Conservation (phyloP, 1,140 invertebrate species). For the Wiebesia pumilae region DNA sequence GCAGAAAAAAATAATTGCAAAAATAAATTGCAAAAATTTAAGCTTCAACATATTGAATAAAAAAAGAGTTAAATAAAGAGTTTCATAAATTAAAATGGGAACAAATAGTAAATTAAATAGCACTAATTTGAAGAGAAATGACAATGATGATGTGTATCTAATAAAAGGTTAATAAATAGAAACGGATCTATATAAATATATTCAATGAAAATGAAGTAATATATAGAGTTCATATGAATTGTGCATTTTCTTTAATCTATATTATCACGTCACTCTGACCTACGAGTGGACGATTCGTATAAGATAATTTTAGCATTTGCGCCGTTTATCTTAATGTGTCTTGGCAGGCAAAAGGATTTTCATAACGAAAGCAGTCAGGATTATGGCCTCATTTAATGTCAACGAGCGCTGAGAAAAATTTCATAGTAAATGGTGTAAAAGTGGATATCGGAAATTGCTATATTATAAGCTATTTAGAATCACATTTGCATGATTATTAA, state of each 20-base stretch:
- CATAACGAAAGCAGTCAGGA: not conserved
- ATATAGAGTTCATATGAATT: not conserved
- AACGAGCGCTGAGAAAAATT: not conserved
- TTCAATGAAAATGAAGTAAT: not conserved
- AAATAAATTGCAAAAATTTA: too few relatives aligned
- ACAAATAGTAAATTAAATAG: too few relatives aligned
- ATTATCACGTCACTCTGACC: not conserved
- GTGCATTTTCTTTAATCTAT: not conserved
- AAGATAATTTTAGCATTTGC: not conserved
- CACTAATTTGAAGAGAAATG: too few relatives aligned
- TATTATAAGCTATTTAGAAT: not conserved
- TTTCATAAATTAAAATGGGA: too few relatives aligned
- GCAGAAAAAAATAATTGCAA: too few relatives aligned
- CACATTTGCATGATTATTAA: not conserved
- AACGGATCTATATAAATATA: too few relatives aligned
- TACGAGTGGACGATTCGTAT: not conserved
- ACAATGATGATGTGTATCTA: too few relatives aligned
- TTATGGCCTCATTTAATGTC: conserved; percentile 1
- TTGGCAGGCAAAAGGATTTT: not conserved
- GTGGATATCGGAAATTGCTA: not conserved
- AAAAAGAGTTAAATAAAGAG: too few relatives aligned
- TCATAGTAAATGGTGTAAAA: not conserved
- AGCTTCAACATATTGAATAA: too few relatives aligned
- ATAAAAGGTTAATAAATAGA: too few relatives aligned
- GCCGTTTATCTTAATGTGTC: conserved; percentile 18